Evolutionary conservation across 2,113 vertebrate genomes (phyloP), one percentile per base, ranked within the genome.

Genomic region (Alligator sinensis): DNA sequence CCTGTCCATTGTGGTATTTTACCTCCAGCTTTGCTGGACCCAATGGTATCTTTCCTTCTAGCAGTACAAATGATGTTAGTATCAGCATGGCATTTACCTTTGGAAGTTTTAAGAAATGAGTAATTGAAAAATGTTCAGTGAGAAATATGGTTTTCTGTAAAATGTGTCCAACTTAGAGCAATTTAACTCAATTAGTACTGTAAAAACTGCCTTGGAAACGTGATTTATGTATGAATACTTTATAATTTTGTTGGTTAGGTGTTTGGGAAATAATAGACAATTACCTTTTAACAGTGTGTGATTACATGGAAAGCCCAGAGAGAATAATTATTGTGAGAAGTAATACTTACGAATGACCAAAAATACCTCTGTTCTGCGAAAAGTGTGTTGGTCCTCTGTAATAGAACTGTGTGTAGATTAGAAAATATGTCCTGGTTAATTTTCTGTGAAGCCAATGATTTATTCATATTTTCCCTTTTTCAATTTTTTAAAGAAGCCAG

Each of bases 1-100:
- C 93, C 94, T 94, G 89, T 5, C 92, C 96, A 89, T 97, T 94
- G 96, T 93, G 89, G 85, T 92, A 83, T 92, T 94, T 94, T 93
- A 93, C 95, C 96, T 93, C 91, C 80, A 95, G 95, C 95, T 96
- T 93, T 84, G 86, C 91, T 81, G 96, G 94, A 96, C 96, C 95
- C 93, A 97, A 59, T 97, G 97, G 95, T 94, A 38, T 95, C 93
- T 93, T 84, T 86, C 93, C 78, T 77, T 86, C 28, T 62, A 96
- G 95, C 94, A 84, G 79, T 47, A 90, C 83, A 84, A 95, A 94
- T 77, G 66, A 95, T 93, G 93, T 92, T 93, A 93, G 91, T 63
- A 62, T 82, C 84, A 86, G 82, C 1, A 0, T 87, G 87, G 84
- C 77, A 57, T 47, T 90, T 94, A n/a, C 28, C 91, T 91, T 91